Evolutionary conservation across 2,888 invertebrate species (phyloP), one percentile per base, ranked within the genome.

Genomic region (Tenthredo distinguenda): DNA sequence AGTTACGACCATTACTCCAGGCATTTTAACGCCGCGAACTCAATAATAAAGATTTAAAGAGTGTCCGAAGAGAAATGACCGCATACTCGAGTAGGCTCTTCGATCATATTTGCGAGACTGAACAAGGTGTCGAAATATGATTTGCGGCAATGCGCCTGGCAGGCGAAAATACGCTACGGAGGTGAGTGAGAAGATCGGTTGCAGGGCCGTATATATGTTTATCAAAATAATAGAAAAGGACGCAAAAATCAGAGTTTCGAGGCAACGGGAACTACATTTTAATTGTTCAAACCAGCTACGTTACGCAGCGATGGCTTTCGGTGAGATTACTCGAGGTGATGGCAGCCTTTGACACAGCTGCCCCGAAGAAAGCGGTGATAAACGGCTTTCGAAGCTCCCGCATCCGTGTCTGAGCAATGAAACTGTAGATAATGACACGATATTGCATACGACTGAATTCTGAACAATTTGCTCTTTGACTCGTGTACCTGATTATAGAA

Each of bases 21-120:
- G 62, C 37, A 9, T 31, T 40, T 77, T 26, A 40, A 37, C 21
- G 62, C 34, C 26, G n/a, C 21, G 21, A 62, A 62, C 81, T 81
- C 6, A 34, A 62, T 62, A 81, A 81, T 81, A 62, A 40, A 79
- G 34, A 62, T 81, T 58, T 62, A 81, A 81, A 58, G 34, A 62
- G 62, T 79, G 62, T 58, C 0, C 26, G 40, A 58, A 12, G 26
- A 34, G 68, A 68, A 68, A 62, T 12, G 12, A 26, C 6, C 26
- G 62, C 21, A 7, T 26, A 79, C 43, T 37, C 50, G 50, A 31
- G 15, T 2, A 2, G n/a, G 50, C 15, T 18, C 34, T 31, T 31
- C 26, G 76, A 77, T 47, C 31, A 31, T 74, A 72, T 72, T 21
- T 72, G 10, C 7, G n/a, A 12, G n/a, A 72, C 72, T 40, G 68